phyloP scores from a whole-genome alignment of 2,797 vertebrate species.

The Sphaeramia orbicularis region DNA sequence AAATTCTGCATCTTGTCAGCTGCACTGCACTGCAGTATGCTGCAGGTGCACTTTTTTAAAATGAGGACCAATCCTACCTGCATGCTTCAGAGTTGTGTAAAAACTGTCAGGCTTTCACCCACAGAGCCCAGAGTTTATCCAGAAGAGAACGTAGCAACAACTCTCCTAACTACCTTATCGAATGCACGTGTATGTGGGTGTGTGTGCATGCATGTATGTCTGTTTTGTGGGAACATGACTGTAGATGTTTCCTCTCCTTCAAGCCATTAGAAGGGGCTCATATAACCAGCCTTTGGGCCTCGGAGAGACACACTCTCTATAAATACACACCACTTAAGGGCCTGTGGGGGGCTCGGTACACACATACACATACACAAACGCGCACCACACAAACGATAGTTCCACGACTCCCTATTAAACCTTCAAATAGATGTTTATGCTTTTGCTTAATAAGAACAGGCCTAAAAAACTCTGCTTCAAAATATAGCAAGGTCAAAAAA shows the following conservation, averaged over 20 bases:
- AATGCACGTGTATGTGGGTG: slow-evolving; percentile 18
- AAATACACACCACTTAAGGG: slow-evolving; percentile 87
- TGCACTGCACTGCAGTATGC: slow-evolving; percentile 17
- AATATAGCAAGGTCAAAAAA: slow-evolving; percentile 60
- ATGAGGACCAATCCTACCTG: slow-evolving; percentile 22
- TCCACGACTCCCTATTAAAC: slow-evolving; percentile 70
- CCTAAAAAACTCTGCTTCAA: slow-evolving; percentile 42
- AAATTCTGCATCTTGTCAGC: slow-evolving; percentile 49
- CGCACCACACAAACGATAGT: slow-evolving; percentile 46
- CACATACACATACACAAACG: slow-evolving; percentile 49
- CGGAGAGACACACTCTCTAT: slow-evolving; percentile 83
- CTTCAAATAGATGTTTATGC: slow-evolving; percentile 77
- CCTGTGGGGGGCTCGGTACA: slow-evolving; percentile 72
- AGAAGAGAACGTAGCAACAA: slow-evolving; percentile 41
- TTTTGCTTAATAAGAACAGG: slow-evolving; percentile 64
- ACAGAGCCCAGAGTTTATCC: slow-evolving; percentile 49
- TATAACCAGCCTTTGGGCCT: slow-evolving; percentile 84
- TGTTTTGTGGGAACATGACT: slow-evolving; percentile 77
- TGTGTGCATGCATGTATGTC: slow-evolving; percentile 45
- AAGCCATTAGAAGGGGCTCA: slow-evolving; percentile 87
- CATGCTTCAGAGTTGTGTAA: slow-evolving; percentile 28
- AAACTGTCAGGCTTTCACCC: slow-evolving; percentile 35
- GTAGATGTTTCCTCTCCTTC: slow-evolving; percentile 78
- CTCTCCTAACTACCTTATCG: slow-evolving; percentile 38
- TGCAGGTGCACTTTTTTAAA: slow-evolving; percentile 31